A percentile compares a stretch with the other conserved stretches of the same genome.
phyloP scores from a whole-genome alignment of 1,140 invertebrate genomes.

The Drosophila carrolli region DNA sequence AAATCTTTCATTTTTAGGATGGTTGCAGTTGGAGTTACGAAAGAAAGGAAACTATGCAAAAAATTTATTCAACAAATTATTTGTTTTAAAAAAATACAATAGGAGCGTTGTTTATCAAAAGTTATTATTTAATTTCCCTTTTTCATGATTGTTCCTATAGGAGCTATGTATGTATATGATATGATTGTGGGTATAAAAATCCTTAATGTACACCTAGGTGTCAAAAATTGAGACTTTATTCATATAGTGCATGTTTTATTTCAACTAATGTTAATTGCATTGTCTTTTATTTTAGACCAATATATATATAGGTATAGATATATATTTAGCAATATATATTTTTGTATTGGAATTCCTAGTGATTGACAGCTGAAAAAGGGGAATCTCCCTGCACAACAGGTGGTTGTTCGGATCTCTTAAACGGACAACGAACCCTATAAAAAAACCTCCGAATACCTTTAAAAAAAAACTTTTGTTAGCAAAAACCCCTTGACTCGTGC shows the following conservation, averaged over 20 bases:
- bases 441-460: conserved; percentile 1
- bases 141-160: too few relatives aligned
- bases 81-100: too few relatives aligned
- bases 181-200: too few relatives aligned
- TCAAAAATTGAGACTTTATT: too few relatives aligned
- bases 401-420: conserved; percentile 19
- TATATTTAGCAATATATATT: neutral
- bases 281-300: neutral
- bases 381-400: conserved; percentile 29
- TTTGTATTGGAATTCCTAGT: neutral
- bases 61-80: too few relatives aligned
- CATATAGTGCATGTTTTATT: too few relatives aligned
- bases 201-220: too few relatives aligned
- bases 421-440: conserved; percentile 17
- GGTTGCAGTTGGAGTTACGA: neutral
- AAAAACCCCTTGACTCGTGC: conserved; percentile 24
- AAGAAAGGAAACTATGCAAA: neutral
- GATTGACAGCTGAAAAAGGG: conserved; percentile 12
- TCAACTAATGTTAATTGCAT: neutral
- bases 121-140: neutral
- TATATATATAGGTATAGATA: neutral
- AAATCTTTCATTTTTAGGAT: neutral
- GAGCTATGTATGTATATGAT: too few relatives aligned
- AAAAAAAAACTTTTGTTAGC: neutral
- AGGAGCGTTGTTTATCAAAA: too few relatives aligned